These are phyloP conservation scores for Pocillopora damicornis DNA, from an alignment of 64 coral and sea anemone genomes.

Conservation along the genomic window DNA sequence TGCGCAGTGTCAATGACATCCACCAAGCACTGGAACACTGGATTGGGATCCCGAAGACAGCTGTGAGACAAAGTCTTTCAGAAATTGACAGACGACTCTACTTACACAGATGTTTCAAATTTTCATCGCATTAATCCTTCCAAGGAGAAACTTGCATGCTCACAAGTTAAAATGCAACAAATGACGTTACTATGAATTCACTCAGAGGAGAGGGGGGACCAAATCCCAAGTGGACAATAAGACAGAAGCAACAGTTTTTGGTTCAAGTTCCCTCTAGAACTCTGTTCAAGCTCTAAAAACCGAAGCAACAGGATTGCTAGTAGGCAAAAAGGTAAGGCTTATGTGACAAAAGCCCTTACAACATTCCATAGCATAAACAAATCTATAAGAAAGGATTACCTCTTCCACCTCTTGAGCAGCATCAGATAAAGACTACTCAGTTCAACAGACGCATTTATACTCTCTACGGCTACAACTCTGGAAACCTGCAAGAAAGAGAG, in stretches of 20 bases:
- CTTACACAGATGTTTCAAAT: no score
- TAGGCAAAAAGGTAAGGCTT: no score
- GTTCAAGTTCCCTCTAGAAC: no score
- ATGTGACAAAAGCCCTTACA: no score
- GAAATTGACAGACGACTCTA: no score
- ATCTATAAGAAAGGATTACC: background rate
- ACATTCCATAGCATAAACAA: background rate
- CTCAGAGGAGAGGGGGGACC: no score
- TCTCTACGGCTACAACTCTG: slow-evolving; percentile 34
- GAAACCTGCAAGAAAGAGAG: slow-evolving; percentile 43
- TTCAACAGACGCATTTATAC: slow-evolving; percentile 63
- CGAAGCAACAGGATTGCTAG: no score
- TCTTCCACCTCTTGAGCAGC: slow-evolving; percentile 86
- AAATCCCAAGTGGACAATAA: background rate
- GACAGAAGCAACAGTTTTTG: background rate
- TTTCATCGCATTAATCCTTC: no score
- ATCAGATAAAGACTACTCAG: slow-evolving; percentile 77
- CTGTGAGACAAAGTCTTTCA: slow-evolving; percentile 10
- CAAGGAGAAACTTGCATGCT: no score
- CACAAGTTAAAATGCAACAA: no score
- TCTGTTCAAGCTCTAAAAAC: no score
- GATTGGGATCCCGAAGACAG: slow-evolving; percentile 49
- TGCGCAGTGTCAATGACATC: slow-evolving; percentile 70
- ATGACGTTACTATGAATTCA: no score
- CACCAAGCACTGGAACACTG: slow-evolving; percentile 59